phyloP scores from a whole-genome alignment of 2,888 invertebrate species.

The Griposia aprilina region DNA sequence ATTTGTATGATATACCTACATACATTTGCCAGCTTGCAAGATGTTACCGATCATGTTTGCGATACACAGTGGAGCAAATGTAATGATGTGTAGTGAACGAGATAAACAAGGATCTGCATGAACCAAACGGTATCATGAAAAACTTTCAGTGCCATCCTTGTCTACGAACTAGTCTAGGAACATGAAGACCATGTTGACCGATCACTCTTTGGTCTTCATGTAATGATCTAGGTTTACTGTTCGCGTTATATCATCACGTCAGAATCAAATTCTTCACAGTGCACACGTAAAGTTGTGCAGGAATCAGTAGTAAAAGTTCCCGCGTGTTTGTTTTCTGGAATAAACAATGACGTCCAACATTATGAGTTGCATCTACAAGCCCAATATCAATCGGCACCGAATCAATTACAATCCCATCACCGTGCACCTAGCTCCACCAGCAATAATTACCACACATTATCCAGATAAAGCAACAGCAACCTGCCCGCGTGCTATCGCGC shows the following conservation, averaged over 20 bases:
- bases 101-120: not conserved
- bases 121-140: no score
- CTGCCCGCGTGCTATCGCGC: slow-evolving; percentile 62
- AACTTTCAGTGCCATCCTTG: not conserved
- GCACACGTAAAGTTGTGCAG: not conserved
- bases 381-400: not conserved
- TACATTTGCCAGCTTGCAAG: not conserved
- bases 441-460: slow-evolving; percentile 8
- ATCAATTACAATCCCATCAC: not conserved
- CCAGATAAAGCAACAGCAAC: slow-evolving; percentile 44
- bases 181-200: no score
- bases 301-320: not conserved
- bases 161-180: not conserved
- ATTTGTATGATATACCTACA: no score
- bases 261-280: not conserved
- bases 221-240: not conserved
- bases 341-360: not conserved
- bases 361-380: not conserved
- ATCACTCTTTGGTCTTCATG: no score
- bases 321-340: not conserved
- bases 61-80: not conserved
- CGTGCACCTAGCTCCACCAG: not conserved
- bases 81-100: not conserved
- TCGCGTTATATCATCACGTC: no score
- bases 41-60: not conserved